Percentiles rank a stretch among this genome's conserved stretches.
Conservation (phyloP, 2,113 vertebrate genomes). For the Xyrauchen texanus region DNA sequence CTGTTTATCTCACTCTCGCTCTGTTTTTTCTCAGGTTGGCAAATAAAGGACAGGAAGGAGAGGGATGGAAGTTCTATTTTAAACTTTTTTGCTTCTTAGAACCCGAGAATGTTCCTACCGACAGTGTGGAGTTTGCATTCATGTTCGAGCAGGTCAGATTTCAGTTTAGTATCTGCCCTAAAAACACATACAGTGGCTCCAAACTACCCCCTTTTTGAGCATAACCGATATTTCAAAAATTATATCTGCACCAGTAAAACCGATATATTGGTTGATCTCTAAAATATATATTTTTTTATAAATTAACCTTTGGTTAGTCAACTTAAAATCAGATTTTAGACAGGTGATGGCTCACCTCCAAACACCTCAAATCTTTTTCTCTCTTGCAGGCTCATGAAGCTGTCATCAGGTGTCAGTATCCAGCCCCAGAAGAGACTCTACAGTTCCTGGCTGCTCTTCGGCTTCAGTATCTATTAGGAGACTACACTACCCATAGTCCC, state of each 20-base stretch:
- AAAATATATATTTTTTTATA: too few relatives aligned
- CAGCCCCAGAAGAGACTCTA: conserved; percentile 92
- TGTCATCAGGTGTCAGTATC: conserved; percentile 90
- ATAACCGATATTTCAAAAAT: too few relatives aligned
- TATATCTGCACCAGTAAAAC: too few relatives aligned
- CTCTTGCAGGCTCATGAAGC: conserved; percentile 88
- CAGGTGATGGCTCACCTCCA: not conserved
- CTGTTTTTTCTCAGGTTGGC: conserved; percentile 76
- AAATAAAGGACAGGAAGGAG: conserved; percentile 74
- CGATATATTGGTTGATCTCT: too few relatives aligned
- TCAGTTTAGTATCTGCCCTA: not conserved
- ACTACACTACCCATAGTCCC: conserved; percentile 70
- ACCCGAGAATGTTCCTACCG: conserved; percentile 85
- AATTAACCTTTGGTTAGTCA: too few relatives aligned
- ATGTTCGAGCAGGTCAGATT: conserved; percentile 94
- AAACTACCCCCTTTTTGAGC: too few relatives aligned
- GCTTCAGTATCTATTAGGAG: conserved; percentile 88
- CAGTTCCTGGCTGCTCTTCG: conserved; percentile 91
- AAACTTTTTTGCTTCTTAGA: conserved; percentile 98
- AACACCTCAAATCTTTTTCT: not conserved
- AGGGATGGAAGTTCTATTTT: conserved; percentile 94
- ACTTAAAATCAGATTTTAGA: too few relatives aligned
- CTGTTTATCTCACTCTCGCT: not conserved
- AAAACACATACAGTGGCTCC: too few relatives aligned
- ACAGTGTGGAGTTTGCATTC: conserved; percentile 96